These are phyloP conservation scores for Timema podura DNA, from an alignment of 2,888 invertebrate species.

Conservation along the genomic window DNA sequence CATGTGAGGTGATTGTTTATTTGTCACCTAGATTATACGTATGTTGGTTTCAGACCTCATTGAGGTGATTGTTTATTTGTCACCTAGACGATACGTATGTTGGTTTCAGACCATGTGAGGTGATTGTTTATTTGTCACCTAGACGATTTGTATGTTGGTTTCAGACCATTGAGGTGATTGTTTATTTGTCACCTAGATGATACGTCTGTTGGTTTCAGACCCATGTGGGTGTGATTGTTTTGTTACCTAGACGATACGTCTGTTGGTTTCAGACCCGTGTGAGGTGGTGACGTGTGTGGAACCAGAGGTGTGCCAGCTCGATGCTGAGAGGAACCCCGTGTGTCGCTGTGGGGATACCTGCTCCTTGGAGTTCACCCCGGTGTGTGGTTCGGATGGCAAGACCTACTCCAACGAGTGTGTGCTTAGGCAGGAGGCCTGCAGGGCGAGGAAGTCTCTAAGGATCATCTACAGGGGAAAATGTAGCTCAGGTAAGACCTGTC, in stretches of 20 bases:
- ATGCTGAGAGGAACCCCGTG: constrained; percentile 68
- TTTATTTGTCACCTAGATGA: no score
- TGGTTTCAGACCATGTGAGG: no score
- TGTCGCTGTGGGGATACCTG: constrained; percentile 78
- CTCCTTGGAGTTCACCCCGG: constrained; percentile 67
- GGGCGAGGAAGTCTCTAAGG: constrained; percentile 64
- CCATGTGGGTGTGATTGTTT: constrained; percentile 2
- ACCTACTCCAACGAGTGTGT: constrained; percentile 81
- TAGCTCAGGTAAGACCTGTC: constrained; percentile 59
- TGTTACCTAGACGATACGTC: no score
- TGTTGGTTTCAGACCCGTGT: constrained; percentile 73
- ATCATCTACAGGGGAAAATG: constrained; percentile 81
- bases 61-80: no score
- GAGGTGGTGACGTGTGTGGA: constrained; percentile 70
- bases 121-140: no score
- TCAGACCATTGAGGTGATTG: no score
- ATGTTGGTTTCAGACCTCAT: no score
- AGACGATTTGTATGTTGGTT: no score
- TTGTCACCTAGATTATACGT: no score
- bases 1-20: no score
- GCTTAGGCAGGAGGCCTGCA: constrained; percentile 73
- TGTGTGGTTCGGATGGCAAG: constrained; percentile 74
- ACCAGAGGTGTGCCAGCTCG: constrained; percentile 79
- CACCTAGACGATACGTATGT: no score
- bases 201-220: neutral